Percentiles rank a stretch among this genome's conserved stretches.
Conservation (phyloP, 2,888 invertebrate species). For the Leptinotarsa peninsularis region DNA sequence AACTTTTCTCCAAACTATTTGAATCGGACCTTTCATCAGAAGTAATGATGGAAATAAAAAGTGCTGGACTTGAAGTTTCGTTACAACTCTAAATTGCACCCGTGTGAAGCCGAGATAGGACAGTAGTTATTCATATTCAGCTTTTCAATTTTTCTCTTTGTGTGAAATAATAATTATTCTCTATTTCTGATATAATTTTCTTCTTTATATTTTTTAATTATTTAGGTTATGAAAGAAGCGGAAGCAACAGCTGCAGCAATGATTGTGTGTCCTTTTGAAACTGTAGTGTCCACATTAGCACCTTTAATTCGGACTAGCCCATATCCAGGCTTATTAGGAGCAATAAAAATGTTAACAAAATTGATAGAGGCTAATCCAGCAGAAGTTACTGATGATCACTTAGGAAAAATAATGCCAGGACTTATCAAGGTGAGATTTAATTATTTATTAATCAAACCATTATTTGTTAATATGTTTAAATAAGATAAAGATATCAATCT, state of each 20-base stretch:
- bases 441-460: not conserved
- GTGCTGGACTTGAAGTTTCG: too few relatives aligned
- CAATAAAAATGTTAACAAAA: constrained; percentile 90
- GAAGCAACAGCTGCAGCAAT: constrained; percentile 82
- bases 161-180: too few relatives aligned
- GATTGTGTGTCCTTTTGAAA: constrained; percentile 82
- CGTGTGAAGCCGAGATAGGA: too few relatives aligned
- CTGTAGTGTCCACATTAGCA: constrained; percentile 75
- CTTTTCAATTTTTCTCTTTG: too few relatives aligned
- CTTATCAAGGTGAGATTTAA: constrained; percentile 78
- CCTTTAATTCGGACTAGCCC: constrained; percentile 91
- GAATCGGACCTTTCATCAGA: too few relatives aligned
- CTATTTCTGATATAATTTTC: not conserved
- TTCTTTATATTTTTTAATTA: constrained; percentile 41
- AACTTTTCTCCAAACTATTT: too few relatives aligned
- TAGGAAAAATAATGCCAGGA: constrained; percentile 87
- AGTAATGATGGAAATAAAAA: too few relatives aligned
- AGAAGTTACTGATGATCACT: constrained; percentile 79
- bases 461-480: too few relatives aligned
- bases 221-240: constrained; percentile 82
- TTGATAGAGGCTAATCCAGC: constrained; percentile 81
- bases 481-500: too few relatives aligned
- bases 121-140: too few relatives aligned
- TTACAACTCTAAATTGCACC: too few relatives aligned
- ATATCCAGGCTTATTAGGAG: constrained; percentile 89